Conservation (phyloP, 2,113 vertebrate genomes). For the Oreotrochilus melanogaster region DNA sequence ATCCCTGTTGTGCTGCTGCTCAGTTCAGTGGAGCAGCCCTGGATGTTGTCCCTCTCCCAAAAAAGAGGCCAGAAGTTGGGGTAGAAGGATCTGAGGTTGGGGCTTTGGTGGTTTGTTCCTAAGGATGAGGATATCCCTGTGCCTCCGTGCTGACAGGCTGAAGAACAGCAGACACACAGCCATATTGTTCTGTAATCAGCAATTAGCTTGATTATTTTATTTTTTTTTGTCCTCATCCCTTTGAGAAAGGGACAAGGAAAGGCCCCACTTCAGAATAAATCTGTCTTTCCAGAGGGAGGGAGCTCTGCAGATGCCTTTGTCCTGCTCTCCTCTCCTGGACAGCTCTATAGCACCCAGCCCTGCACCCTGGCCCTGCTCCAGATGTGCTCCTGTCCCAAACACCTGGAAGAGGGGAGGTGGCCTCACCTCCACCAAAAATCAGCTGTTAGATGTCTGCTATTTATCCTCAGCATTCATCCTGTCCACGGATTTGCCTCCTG, state of each 20-base stretch:
- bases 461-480: background rate
- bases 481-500: background rate
- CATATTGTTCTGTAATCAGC: background rate
- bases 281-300: background rate
- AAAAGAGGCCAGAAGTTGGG: background rate
- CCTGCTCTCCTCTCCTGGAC: background rate
- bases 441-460: background rate
- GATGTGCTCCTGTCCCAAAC: slow-evolving; percentile 21
- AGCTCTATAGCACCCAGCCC: background rate
- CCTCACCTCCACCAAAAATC: slow-evolving; percentile 14
- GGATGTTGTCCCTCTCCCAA: background rate
- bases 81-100: fast-evolving
- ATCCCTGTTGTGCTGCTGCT: background rate
- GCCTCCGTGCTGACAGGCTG: background rate
- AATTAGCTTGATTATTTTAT: background rate
- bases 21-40: background rate
- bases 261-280: background rate
- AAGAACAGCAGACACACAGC: background rate
- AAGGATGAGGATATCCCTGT: background rate
- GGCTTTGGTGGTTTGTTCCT: background rate
- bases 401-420: slow-evolving; percentile 22
- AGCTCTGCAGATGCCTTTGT: background rate
- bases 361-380: background rate
- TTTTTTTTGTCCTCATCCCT: background rate
- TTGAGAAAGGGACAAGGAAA: background rate